These are phyloP conservation scores for Cryptocephalus primarius DNA, from an alignment of 2,888 invertebrate species.

Conservation along the genomic window DNA sequence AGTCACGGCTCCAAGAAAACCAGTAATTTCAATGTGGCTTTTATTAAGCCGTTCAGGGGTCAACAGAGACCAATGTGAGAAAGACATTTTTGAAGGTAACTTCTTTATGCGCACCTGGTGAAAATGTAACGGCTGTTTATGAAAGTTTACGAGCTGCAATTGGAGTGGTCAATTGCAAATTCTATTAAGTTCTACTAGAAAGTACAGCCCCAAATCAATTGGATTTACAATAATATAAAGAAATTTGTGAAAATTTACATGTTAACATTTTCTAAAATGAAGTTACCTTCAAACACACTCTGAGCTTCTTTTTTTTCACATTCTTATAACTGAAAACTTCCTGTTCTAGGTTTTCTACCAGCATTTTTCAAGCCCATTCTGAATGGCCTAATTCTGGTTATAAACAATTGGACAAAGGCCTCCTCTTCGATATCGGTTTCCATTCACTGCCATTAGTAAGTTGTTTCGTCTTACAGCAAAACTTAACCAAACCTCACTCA, in stretches of 20 bases:
- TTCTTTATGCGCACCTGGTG: neutral
- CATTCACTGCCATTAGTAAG: slow-evolving; percentile 48
- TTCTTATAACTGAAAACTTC: neutral
- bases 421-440: slow-evolving; percentile 66
- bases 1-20: slow-evolving; percentile 75
- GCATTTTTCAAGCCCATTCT: slow-evolving; percentile 64
- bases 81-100: slow-evolving; percentile 1
- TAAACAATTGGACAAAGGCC: slow-evolving; percentile 65
- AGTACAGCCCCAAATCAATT: too few species aligned
- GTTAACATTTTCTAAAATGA: too few species aligned
- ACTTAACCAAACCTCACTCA: neutral
- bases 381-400: slow-evolving; percentile 78
- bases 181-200: too few species aligned
- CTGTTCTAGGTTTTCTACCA: slow-evolving; percentile 51
- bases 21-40: slow-evolving; percentile 67
- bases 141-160: neutral
- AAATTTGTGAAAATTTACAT: too few species aligned
- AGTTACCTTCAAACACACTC: too few species aligned
- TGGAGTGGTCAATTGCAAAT: neutral
- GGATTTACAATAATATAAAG: too few species aligned
- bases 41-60: slow-evolving; percentile 76
- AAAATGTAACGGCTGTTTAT: neutral
- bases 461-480: slow-evolving; percentile 2
- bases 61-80: slow-evolving; percentile 53
- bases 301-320: too few species aligned